Conservation (phyloP, 2,113 vertebrate species). For the zebrafish (Danio rerio) region DNA sequence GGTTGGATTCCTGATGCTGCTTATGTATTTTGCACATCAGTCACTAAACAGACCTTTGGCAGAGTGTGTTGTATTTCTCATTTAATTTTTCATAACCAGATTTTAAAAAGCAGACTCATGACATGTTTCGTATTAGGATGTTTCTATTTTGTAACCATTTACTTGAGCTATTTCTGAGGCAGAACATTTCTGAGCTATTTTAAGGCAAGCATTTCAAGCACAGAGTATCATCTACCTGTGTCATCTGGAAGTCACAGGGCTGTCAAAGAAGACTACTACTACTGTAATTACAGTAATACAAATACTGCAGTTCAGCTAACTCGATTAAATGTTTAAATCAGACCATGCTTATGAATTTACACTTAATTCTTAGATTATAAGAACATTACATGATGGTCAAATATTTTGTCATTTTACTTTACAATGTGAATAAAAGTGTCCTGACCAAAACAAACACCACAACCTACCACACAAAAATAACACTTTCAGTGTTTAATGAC, state of each 20-base stretch:
- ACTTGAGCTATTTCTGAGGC: slow-evolving; percentile 8
- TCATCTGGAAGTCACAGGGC: slow-evolving; percentile 5
- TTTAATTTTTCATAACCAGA: neutral
- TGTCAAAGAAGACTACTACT: slow-evolving; percentile 19
- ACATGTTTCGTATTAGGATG: neutral
- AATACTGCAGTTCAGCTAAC: neutral
- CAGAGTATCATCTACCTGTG: slow-evolving; percentile 16
- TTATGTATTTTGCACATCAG: too few relatives aligned
- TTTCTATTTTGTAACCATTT: slow-evolving; percentile 2
- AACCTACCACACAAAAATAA: too few relatives aligned
- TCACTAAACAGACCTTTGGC: too few relatives aligned
- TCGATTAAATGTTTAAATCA: neutral
- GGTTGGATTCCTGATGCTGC: too few relatives aligned
- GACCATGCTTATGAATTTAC: too few relatives aligned
- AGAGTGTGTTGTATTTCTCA: neutral
- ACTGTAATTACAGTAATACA: slow-evolving; percentile 20
- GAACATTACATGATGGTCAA: too few relatives aligned
- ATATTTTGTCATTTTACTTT: too few relatives aligned
- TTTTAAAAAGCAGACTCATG: neutral
- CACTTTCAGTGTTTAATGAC: too few relatives aligned
- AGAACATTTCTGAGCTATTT: slow-evolving; percentile 29
- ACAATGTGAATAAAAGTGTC: too few relatives aligned
- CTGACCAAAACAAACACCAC: too few relatives aligned
- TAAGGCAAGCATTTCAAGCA: slow-evolving; percentile 3
- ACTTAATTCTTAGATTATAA: too few relatives aligned